Conservation (phyloP, 2,888 invertebrate species). For the Adineta ricciae region DNA sequence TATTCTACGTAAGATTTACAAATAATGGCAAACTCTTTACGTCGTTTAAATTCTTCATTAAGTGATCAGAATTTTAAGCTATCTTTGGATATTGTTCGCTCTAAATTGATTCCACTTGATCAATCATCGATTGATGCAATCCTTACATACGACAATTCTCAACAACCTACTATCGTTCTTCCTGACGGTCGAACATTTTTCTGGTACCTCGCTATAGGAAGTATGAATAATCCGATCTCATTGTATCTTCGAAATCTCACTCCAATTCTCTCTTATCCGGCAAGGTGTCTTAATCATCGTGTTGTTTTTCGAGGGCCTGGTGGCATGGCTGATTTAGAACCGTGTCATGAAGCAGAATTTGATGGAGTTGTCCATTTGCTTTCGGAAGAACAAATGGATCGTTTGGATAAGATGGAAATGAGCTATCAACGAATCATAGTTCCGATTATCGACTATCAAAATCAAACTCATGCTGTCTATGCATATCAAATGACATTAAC, state of each 20-base stretch:
- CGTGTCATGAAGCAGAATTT: background rate
- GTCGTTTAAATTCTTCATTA: no score
- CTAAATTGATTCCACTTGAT: background rate
- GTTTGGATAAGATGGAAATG: background rate
- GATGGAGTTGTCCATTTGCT: background rate
- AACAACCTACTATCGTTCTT: background rate
- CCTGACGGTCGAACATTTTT: background rate
- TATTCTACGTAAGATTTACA: no score
- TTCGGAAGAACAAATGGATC: background rate
- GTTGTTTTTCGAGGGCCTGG: background rate
- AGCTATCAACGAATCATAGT: background rate
- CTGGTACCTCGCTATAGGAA: background rate
- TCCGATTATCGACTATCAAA: background rate
- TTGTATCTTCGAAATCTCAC: background rate
- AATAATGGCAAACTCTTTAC: no score
- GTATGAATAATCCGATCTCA: background rate
- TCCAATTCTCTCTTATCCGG: background rate
- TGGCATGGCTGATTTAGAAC: background rate
- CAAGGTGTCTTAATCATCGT: background rate
- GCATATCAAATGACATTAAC: background rate
- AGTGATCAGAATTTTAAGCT: background rate
- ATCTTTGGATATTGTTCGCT: background rate
- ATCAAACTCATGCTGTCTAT: background rate
- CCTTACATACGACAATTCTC: background rate
- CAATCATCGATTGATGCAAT: background rate